A percentile compares a stretch with the other conserved stretches of the same genome.
phyloP scores from a whole-genome alignment of 2,797 vertebrate species.

The Holocentrus rufus region DNA sequence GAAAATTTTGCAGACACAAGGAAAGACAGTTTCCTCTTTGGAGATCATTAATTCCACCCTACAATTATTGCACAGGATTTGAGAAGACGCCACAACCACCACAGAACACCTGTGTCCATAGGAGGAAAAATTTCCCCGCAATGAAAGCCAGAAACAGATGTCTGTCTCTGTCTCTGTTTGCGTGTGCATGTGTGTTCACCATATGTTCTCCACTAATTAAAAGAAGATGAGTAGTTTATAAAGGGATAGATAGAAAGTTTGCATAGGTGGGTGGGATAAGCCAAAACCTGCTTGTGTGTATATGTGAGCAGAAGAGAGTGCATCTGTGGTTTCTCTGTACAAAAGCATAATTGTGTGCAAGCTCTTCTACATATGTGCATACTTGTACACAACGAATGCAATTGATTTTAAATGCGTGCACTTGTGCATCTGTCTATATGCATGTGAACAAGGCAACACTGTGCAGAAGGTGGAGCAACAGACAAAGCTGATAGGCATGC shows the following conservation, averaged over 20 bases:
- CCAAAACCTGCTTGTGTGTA: slow-evolving; percentile 34
- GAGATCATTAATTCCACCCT: slow-evolving; percentile 41
- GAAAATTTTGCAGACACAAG: neutral
- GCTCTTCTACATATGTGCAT: too few species aligned
- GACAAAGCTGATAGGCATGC: slow-evolving; percentile 2
- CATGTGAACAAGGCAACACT: neutral
- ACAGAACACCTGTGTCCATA: slow-evolving; percentile 54
- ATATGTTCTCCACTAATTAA: slow-evolving; percentile 54
- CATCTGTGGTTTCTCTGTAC: neutral
- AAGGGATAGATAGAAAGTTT: slow-evolving; percentile 49
- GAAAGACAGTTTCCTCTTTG: slow-evolving; percentile 10
- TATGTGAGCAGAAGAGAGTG: neutral
- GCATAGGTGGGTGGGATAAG: slow-evolving; percentile 35
- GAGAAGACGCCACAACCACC: slow-evolving; percentile 24
- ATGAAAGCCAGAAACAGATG: slow-evolving; percentile 65
- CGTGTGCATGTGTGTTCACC: slow-evolving; percentile 50
- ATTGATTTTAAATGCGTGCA: slow-evolving; percentile 8
- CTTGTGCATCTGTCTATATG: neutral
- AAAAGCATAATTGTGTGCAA: neutral
- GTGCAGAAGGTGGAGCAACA: slow-evolving; percentile 5
- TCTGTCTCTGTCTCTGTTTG: slow-evolving; percentile 17
- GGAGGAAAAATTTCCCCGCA: slow-evolving; percentile 28
- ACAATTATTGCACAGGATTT: slow-evolving; percentile 43
- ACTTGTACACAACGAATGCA: too few species aligned
- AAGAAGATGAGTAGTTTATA: slow-evolving; percentile 41